Conservation (phyloP, 2,888 invertebrate species). For the Labia minor region DNA sequence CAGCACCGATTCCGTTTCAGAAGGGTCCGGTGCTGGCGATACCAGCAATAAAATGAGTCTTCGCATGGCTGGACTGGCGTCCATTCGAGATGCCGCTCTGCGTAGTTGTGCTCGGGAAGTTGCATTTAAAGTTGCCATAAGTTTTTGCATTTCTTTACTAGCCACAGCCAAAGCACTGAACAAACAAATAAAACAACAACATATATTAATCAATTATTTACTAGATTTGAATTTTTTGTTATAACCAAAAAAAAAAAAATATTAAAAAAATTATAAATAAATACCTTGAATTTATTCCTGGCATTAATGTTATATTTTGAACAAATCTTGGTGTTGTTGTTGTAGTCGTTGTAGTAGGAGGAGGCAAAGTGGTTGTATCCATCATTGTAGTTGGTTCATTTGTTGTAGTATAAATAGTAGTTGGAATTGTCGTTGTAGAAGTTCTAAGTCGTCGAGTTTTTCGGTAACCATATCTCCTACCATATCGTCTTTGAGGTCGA, state of each 20-base stretch:
- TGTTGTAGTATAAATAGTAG: slow-evolving; percentile 22
- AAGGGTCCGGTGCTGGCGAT: slow-evolving; percentile 30
- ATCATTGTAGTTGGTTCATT: slow-evolving; percentile 31
- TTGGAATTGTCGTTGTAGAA: slow-evolving; percentile 17
- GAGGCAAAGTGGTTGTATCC: slow-evolving; percentile 34
- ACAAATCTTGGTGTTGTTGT: slow-evolving; percentile 31
- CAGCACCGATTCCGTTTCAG: neutral
- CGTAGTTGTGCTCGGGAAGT: neutral
- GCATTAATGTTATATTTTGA: neutral
- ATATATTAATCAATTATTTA: too few relatives aligned
- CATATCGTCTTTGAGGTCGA: neutral
- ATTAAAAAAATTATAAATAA: neutral
- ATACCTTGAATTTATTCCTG: neutral
- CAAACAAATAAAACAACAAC: too few relatives aligned
- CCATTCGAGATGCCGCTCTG: slow-evolving; percentile 13
- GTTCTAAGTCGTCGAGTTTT: slow-evolving; percentile 21
- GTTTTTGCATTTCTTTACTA: neutral
- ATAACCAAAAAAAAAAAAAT: neutral
- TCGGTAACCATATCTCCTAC: slow-evolving; percentile 8
- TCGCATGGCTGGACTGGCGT: slow-evolving; percentile 43
- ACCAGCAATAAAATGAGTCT: slow-evolving; percentile 63
- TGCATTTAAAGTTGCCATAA: neutral
- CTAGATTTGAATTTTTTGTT: neutral
- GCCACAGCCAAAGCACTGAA: too few relatives aligned
- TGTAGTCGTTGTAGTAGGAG: slow-evolving; percentile 33